Conservation (phyloP, 53 echinoderm and acorn worm species). For the Paracentrotus lividus region DNA sequence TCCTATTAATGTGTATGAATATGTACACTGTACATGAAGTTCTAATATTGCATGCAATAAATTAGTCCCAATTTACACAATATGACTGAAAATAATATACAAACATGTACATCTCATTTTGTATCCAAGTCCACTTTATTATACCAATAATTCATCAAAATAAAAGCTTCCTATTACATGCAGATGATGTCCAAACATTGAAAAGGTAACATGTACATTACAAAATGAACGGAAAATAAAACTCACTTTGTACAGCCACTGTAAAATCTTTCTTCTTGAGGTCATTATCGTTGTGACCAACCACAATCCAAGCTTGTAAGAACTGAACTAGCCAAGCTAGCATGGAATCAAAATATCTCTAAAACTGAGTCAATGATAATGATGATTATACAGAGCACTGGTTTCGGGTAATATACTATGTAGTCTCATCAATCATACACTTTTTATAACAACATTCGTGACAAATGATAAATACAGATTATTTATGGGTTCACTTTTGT, state of each 20-base stretch:
- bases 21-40: too few species aligned
- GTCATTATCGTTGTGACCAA: not conserved
- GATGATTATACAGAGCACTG: not conserved
- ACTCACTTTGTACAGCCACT: not conserved
- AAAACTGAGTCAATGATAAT: constrained; percentile 16
- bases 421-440: constrained; percentile 8
- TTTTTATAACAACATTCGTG: not conserved
- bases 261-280: not conserved
- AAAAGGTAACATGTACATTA: not conserved
- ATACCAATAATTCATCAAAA: too few species aligned
- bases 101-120: too few species aligned
- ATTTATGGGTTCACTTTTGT: too few species aligned
- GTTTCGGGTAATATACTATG: not conserved
- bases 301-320: not conserved
- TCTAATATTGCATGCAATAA: too few species aligned
- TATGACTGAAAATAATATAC: too few species aligned
- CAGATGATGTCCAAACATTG: too few species aligned
- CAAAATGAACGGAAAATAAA: not conserved
- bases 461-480: too few species aligned
- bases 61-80: too few species aligned
- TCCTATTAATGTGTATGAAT: too few species aligned
- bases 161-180: too few species aligned
- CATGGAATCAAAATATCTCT: constrained; percentile 31
- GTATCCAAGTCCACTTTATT: too few species aligned
- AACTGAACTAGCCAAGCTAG: not conserved